Evolutionary conservation across 2,888 invertebrate genomes (phyloP), one percentile per base, ranked within the genome.

Genomic region (Leptopterna dolabrata): DNA sequence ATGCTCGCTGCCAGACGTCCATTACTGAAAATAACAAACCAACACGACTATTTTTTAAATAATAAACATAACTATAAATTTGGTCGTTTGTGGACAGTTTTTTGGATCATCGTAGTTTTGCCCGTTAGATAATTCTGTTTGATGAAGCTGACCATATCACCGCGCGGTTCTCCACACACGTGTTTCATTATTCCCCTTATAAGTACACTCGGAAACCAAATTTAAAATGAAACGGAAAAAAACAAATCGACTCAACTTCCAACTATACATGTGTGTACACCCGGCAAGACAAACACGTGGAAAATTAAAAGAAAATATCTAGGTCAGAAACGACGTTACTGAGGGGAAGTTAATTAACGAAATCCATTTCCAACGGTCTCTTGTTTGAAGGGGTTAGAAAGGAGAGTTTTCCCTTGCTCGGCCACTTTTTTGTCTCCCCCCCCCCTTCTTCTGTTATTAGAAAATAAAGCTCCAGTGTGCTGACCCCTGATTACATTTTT

Each of bases 241-340:
- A 36, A 7, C 36, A 7, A 36, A 36, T 7, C 19, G 24, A 27
- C 9, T 63, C 63, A 63, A 24, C 0, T 27, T 63, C 24, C 63
- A 19, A 63, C 83, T 70, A 83, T 83, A 47, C 30, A 36, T 55
- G 70, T 41, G 83, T 41, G 19, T 19, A 83, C 63, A 47, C 24
- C 30, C 13, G 27, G 63, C 83, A 63, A 70, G 55, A 76, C 51
- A 63, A 86, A 86, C 76, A 63, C 63, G 76, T 86, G 51, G 83
- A 83, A 89, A 89, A 89, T 89, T 88, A 89, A 89, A 89, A 89
- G 89, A 89, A 89, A 89, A 89, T 89, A 89, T 87, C 36, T 88
- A 88, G 89, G 89, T 89, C 89, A 89, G 41, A 82, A 51, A 51
- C 55, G 63, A 30, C 41, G 36, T 0, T 70, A 24, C 45, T 16